Conservation (phyloP, 2,888 invertebrate genomes). For the Mimas tiliae region DNA sequence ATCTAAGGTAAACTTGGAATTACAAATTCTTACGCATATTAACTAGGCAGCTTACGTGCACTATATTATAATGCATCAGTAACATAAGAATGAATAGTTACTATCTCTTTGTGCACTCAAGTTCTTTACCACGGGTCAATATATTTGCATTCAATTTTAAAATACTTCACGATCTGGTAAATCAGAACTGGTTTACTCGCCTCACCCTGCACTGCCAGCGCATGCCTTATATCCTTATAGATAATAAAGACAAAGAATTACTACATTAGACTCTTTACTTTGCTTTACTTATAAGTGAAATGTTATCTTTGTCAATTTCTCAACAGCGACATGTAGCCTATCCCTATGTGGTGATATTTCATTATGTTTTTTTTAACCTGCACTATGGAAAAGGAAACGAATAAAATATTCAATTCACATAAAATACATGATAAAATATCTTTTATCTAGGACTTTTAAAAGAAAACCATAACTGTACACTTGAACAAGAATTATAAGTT, state of each 20-base stretch:
- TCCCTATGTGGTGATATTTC: no score
- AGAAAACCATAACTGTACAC: no score
- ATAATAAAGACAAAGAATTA: conserved; percentile 59
- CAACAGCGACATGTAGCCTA: background rate
- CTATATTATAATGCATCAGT: background rate
- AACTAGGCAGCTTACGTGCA: background rate
- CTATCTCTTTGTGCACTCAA: conserved; percentile 65
- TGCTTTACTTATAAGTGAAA: background rate
- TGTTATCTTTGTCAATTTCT: background rate
- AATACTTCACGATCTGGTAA: conserved; percentile 80
- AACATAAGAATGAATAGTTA: conserved; percentile 35
- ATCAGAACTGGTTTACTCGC: conserved; percentile 76
- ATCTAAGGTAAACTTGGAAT: background rate
- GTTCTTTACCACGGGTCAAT: conserved; percentile 73
- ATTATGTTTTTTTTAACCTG: no score
- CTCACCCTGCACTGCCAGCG: conserved; percentile 55
- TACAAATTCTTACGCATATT: background rate
- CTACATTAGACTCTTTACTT: conserved; percentile 28
- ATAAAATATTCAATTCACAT: no score
- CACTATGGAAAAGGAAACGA: no score
- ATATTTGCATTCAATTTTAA: conserved; percentile 78
- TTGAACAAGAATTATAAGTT: no score
- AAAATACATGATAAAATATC: no score
- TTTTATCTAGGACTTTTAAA: no score
- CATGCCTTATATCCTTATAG: conserved; percentile 54